A percentile compares a stretch with the other conserved stretches of the same genome.
phyloP scores from a whole-genome alignment of 2,113 vertebrate genomes.

The Piaya cayana region DNA sequence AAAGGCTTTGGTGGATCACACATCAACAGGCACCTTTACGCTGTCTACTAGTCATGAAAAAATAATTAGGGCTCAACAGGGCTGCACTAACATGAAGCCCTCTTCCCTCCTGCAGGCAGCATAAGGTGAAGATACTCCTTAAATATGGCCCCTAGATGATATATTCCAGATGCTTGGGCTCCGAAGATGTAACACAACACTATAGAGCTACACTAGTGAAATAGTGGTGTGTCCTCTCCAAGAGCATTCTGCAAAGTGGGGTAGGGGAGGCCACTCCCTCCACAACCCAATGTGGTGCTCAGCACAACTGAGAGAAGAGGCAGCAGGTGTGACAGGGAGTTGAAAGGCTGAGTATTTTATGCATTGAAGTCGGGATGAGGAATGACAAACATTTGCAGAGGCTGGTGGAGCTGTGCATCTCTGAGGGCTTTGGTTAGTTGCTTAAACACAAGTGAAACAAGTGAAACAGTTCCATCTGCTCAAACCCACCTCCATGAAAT shows the following conservation, averaged over 20 bases:
- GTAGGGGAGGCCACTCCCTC: fast-evolving
- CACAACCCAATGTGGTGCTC: not conserved
- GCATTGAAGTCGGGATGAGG: not conserved
- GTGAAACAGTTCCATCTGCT: not conserved
- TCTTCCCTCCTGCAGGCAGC: not conserved
- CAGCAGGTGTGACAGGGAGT: not conserved
- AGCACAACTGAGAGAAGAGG: not conserved
- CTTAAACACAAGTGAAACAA: not conserved
- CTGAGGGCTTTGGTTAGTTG: not conserved
- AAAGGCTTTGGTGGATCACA: not conserved
- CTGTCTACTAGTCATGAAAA: not conserved
- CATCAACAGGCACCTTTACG: not conserved
- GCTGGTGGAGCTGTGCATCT: not conserved
- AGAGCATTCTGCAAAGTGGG: not conserved
- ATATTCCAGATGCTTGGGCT: constrained; percentile 21
- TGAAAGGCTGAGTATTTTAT: not conserved
- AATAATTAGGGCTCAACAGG: not conserved
- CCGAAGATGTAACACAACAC: not conserved
- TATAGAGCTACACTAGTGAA: not conserved
- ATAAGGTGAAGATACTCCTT: constrained; percentile 17
- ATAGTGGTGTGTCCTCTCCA: not conserved
- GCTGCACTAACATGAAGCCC: not conserved
- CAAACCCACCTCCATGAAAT: not conserved
- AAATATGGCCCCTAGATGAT: not conserved
- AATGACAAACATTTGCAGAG: not conserved